These are phyloP conservation scores for Macropus fuliginosus DNA, from an alignment of 2,797 vertebrate species.

Conservation along the genomic window DNA sequence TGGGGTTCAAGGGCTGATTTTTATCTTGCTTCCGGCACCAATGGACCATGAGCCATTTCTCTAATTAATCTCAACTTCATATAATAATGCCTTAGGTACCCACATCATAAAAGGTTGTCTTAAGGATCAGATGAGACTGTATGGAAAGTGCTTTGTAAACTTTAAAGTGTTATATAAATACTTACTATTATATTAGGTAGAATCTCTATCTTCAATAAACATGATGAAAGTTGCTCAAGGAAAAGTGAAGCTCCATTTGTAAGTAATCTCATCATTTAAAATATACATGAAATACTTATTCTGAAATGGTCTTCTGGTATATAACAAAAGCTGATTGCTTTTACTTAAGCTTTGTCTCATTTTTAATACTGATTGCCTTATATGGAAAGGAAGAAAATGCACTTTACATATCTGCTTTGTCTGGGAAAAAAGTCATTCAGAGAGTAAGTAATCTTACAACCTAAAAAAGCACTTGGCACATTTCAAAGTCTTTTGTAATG, in stretches of 20 bases:
- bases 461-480: neutral
- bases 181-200: neutral
- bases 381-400: conserved; percentile 13
- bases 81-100: neutral
- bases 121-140: neutral
- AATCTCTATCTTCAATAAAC: neutral
- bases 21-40: neutral
- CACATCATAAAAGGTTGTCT: neutral
- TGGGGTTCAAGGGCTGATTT: neutral
- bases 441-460: neutral
- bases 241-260: neutral
- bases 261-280: conserved; percentile 7
- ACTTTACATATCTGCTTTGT: conserved; percentile 17
- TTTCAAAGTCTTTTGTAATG: neutral
- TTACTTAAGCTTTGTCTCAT: neutral
- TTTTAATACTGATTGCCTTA: neutral
- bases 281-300: neutral
- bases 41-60: neutral
- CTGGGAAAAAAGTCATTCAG: conserved; percentile 16
- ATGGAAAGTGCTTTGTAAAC: neutral
- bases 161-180: neutral
- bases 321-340: neutral
- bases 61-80: neutral
- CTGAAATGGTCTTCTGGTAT: neutral
- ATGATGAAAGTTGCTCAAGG: neutral